These are phyloP conservation scores for Meloidogyne exigua DNA, from an alignment of 1,140 invertebrate genomes.

Conservation along the genomic window DNA sequence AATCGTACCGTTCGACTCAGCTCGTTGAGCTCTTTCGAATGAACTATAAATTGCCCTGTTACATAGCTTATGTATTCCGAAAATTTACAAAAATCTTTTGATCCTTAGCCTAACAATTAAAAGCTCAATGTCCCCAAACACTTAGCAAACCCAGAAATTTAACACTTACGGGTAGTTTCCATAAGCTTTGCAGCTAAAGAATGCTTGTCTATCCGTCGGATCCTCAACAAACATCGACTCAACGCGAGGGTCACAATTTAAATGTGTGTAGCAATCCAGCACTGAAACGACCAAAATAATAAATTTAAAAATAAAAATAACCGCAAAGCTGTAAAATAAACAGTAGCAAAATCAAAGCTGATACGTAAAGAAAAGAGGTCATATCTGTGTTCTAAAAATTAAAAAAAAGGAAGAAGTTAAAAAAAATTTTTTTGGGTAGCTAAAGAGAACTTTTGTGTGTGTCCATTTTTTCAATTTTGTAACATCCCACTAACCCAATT, in stretches of 20 bases:
- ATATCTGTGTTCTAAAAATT: too few species aligned
- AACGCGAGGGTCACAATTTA: conserved; percentile 9
- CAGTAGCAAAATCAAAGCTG: neutral
- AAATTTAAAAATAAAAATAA: neutral
- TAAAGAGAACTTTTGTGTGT: neutral
- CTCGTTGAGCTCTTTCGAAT: too few species aligned
- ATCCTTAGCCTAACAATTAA: too few species aligned
- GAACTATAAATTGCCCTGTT: too few species aligned
- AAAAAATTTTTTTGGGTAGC: neutral
- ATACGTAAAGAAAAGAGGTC: neutral
- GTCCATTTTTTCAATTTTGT: neutral
- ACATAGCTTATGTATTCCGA: too few species aligned
- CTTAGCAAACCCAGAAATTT: too few species aligned
- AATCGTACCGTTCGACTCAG: too few species aligned
- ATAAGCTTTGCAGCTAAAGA: conserved; percentile 24
- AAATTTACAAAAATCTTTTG: too few species aligned
- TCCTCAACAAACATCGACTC: conserved; percentile 27
- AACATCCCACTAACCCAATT: neutral
- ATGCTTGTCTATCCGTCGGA: conserved; percentile 22
- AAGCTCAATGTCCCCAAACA: too few species aligned
- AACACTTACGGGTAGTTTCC: conserved; percentile 26
- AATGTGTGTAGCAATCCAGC: neutral
- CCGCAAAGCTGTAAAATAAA: neutral
- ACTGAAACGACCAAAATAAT: neutral
- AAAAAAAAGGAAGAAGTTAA: neutral